Evolutionary conservation across 2,797 vertebrate genomes (phyloP).

Genomic region (Myiotriccus ornatus): DNA sequence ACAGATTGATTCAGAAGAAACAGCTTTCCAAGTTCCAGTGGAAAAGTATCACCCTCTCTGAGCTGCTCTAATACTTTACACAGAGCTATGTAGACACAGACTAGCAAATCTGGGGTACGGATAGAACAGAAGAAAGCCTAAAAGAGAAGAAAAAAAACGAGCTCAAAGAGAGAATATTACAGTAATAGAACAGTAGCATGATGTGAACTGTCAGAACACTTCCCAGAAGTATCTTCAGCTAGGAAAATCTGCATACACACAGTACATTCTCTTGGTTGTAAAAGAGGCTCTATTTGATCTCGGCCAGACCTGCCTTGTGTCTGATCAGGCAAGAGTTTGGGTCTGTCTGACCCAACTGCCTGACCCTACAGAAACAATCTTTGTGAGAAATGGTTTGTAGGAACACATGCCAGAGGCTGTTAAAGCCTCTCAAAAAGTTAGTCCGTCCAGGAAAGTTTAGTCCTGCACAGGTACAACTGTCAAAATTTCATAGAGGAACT

Average conservation of each 20-base stretch:
- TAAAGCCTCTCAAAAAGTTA: background rate
- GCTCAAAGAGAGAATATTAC: background rate
- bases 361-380: background rate
- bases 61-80: background rate
- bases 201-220: background rate
- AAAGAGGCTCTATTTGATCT: background rate
- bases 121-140: background rate
- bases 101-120: background rate
- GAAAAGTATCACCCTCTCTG: background rate
- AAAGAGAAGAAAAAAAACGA: fast-evolving
- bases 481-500: background rate
- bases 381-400: background rate
- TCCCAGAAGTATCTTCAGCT: background rate
- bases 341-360: background rate
- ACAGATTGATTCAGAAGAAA: background rate
- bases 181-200: background rate
- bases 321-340: background rate
- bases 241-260: background rate
- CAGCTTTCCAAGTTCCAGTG: background rate
- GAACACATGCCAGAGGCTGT: background rate
- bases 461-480: background rate
- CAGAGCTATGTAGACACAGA: background rate
- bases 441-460: background rate
- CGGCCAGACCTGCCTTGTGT: background rate
- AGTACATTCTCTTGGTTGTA: background rate